Base-by-base conservation (phyloP, 2,888 invertebrate genomes). In the Isotomurus palustris region DNA sequence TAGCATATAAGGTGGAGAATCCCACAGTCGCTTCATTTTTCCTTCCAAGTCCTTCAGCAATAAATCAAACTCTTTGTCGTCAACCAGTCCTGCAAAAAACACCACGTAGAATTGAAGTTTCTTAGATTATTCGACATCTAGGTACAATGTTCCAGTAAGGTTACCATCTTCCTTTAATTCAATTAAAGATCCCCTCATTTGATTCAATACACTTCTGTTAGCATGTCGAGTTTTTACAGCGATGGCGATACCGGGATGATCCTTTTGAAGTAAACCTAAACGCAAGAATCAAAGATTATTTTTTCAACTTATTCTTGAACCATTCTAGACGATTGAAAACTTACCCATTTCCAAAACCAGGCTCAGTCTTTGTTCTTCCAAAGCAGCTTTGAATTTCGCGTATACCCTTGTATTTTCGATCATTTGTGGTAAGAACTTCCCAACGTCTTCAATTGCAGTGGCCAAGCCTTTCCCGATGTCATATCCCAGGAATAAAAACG, bases 141-240 rank as follows among this genome's bases (percentile, higher is more conserved):
- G 21, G 28, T 14, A 3, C 22, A 45, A 27, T 14, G 17, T 28
- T 2, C 2, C 21, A 14, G 21, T 38, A 22, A 52, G 29, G 19
- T 28, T 41, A 55, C 77, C 56, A 53, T 82, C 82, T 65, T 80
- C 80, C 60, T 81, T 80, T 19, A 84, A 72, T 47, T 76, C 75
- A 60, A 79, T 77, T 69, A 82, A 75, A n/a, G 80, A 78, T 41
- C 81, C 81, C 19, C 80, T 66, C 66, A 82, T 75, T 75, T 80
- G 80, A 62, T 83, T 83, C 1, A 84, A 75, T 0, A 83, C 81
- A n/a, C 81, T 79, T 0, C 82, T 78, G 41, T 81, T 81, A 0
- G 83, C 83, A 66, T 83, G 83, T 2, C 81, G 74, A 0, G 83
- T 83, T 73, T 84, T 84, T 52, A 83, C 82, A 0, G 83, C 82